Conservation (phyloP, 2,113 vertebrate genomes). For the Anguilla rostrata region DNA sequence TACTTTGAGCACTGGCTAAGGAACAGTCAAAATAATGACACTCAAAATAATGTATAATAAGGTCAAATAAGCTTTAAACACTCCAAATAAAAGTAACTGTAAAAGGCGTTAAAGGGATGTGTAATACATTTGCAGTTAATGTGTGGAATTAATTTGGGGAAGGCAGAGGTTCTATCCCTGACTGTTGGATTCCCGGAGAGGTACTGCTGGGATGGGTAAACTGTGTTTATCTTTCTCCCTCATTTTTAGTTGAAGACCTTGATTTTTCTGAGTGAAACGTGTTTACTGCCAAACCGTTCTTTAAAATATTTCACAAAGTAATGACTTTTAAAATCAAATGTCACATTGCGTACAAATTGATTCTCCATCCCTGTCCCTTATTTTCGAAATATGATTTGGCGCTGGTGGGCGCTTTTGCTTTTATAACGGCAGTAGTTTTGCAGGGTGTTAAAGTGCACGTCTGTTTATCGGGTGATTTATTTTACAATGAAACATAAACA, state of each 20-base stretch:
- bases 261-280: background rate
- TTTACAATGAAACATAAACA: conserved; percentile 4
- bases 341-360: background rate
- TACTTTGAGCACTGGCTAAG: no score
- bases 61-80: no score
- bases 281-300: background rate
- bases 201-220: background rate
- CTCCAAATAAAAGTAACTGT: background rate
- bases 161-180: background rate
- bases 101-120: background rate
- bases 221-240: background rate
- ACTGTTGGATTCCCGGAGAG: no score
- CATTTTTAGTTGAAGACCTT: background rate
- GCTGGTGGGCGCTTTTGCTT: background rate
- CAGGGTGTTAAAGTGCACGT: background rate
- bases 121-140: background rate
- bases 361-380: background rate
- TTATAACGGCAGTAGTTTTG: background rate
- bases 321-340: background rate
- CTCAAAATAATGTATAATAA: no score
- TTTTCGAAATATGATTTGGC: background rate
- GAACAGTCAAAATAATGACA: no score
- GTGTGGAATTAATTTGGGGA: background rate
- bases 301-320: background rate
- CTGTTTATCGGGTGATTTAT: background rate